phyloP scores from a whole-genome alignment of 1,140 invertebrate genomes.

The Steinernema khuongi region DNA sequence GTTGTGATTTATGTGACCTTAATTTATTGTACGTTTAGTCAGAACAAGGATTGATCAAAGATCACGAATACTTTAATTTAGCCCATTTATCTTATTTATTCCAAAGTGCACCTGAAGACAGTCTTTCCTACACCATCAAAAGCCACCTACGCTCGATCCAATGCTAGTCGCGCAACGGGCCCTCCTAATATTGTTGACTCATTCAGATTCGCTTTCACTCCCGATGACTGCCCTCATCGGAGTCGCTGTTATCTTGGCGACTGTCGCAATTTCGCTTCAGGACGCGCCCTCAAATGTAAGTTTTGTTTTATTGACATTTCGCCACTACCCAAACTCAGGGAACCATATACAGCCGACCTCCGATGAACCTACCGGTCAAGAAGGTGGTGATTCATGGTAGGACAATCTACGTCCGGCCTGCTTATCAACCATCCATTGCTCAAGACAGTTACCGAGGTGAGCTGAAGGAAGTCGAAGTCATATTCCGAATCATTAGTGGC shows the following conservation, averaged over 20 bases:
- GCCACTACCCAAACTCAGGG: not conserved
- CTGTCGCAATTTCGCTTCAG: not conserved
- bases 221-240: not conserved
- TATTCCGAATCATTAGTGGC: not conserved
- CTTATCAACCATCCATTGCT: not conserved
- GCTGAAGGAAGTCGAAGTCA: no score
- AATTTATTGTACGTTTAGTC: no score
- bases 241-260: not conserved
- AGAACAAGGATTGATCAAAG: no score
- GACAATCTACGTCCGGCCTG: constrained; percentile 1
- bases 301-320: not conserved
- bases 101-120: no score
- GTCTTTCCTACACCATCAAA: no score
- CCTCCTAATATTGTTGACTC: not conserved
- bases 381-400: not conserved
- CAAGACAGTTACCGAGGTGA: not conserved
- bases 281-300: not conserved
- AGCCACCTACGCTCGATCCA: no score
- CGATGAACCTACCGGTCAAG: not conserved
- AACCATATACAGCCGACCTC: not conserved
- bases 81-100: no score
- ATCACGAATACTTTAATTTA: no score
- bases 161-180: not conserved
- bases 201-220: not conserved
- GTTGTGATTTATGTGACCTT: no score